These are phyloP conservation scores for Epizoanthus fatuus DNA, from an alignment of 92 coral and sea anemone genomes.

Conservation along the genomic window DNA sequence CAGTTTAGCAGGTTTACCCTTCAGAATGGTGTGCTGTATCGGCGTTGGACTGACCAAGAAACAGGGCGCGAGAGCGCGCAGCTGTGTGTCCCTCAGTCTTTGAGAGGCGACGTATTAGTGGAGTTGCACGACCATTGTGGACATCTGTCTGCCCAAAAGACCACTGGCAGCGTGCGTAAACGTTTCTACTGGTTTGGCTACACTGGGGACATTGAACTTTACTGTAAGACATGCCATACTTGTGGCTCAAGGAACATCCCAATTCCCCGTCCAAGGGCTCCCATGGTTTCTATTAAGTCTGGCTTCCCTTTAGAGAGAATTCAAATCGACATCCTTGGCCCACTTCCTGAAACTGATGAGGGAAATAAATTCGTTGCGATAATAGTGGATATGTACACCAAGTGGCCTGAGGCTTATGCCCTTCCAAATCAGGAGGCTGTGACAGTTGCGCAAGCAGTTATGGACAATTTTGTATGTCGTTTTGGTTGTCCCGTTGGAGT, in stretches of 20 bases:
- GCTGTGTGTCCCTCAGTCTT: not conserved
- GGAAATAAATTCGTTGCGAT: conserved; percentile 56
- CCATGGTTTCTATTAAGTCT: conserved; percentile 35
- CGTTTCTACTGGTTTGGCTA: conserved; percentile 54
- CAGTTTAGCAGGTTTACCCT: conserved; percentile 47
- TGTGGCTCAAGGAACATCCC: conserved; percentile 47
- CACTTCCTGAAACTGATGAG: conserved; percentile 51
- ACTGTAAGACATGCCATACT: conserved; percentile 34
- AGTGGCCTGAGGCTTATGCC: conserved; percentile 48
- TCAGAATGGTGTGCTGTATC: conserved; percentile 7
- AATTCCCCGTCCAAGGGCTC: conserved; percentile 36
- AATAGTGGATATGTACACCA: conserved; percentile 44
- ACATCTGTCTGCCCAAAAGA: conserved; percentile 43
- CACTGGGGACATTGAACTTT: conserved; percentile 48
- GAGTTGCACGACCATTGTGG: conserved; percentile 42
- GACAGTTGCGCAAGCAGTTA: conserved; percentile 38
- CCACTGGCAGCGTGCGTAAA: conserved; percentile 45
- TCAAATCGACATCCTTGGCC: conserved; percentile 57
- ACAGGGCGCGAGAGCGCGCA: not conserved
- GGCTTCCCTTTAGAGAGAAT: conserved; percentile 62
- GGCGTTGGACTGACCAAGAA: not conserved
- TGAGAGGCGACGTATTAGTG: not conserved
- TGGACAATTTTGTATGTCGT: conserved; percentile 56
- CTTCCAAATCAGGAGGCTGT: conserved; percentile 50
- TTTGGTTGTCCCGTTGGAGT: conserved; percentile 56